Conservation (phyloP, 2,797 vertebrate species). For the Nyctibius grandis region DNA sequence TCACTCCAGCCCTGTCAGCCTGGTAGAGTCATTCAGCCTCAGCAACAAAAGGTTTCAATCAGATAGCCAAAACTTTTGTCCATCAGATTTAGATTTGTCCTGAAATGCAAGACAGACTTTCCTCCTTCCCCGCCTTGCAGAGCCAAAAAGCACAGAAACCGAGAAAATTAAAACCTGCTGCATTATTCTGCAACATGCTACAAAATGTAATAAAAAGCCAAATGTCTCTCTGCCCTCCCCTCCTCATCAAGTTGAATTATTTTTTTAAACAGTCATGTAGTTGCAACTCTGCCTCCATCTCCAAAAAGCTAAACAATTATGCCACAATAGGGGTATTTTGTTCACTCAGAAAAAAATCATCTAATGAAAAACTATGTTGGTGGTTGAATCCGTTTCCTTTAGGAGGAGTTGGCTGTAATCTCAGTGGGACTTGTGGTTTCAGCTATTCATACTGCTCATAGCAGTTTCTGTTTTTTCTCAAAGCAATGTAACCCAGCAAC, state of each 20-base stretch:
- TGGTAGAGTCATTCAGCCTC: conserved; percentile 5
- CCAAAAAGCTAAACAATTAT: conserved; percentile 49
- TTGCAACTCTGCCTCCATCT: conserved; percentile 48
- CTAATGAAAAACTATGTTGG: conserved; percentile 68
- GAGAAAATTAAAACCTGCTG: conserved; percentile 64
- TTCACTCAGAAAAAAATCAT: conserved; percentile 42
- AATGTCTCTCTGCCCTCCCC: conserved; percentile 8
- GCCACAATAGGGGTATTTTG: conserved; percentile 60
- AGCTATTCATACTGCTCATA: conserved; percentile 66
- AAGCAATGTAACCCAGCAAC: conserved; percentile 70
- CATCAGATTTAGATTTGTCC: conserved; percentile 51
- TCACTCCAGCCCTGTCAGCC: not conserved
- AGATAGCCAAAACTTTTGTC: conserved; percentile 27
- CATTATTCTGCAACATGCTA: conserved; percentile 37
- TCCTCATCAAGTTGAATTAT: not conserved
- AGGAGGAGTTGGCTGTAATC: conserved; percentile 67
- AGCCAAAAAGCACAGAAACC: conserved; percentile 35
- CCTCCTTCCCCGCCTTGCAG: not conserved
- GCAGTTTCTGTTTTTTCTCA: conserved; percentile 67
- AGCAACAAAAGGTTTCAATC: conserved; percentile 46
- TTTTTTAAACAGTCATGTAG: conserved; percentile 40
- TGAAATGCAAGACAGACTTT: conserved; percentile 57
- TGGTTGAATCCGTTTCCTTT: conserved; percentile 57
- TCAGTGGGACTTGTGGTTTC: conserved; percentile 60
- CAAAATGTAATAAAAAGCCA: conserved; percentile 30